phyloP scores from a whole-genome alignment of 2,888 invertebrate species.

The Dryocosmus kuriphilus region DNA sequence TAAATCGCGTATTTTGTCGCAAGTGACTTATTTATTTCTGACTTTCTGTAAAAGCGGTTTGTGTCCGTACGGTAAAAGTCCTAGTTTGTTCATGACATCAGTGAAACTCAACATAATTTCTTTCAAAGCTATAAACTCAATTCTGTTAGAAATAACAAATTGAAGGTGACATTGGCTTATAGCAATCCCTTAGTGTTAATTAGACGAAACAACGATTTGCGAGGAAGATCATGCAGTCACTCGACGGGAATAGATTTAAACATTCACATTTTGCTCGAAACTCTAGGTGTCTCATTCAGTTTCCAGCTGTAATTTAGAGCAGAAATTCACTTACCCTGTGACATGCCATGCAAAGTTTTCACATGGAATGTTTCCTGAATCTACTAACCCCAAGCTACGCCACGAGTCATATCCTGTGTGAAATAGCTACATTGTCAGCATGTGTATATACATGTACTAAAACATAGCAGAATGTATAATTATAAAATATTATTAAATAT shows the following conservation, averaged over 20 bases:
- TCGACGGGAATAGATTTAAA: constrained; percentile 4
- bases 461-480: not conserved
- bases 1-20: not conserved
- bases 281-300: not conserved
- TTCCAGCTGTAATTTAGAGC: constrained; percentile 5
- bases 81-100: not conserved
- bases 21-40: not conserved
- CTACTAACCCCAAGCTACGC: not conserved
- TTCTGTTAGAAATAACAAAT: not conserved
- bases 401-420: not conserved
- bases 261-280: not conserved
- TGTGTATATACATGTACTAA: not conserved
- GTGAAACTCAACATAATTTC: not conserved
- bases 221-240: not conserved
- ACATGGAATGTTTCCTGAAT: constrained; percentile 3
- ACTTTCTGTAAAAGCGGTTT: not conserved
- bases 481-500: too few species aligned
- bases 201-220: not conserved
- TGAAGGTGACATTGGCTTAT: not conserved
- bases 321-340: constrained; percentile 1
- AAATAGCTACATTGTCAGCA: not conserved
- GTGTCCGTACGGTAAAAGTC: not conserved
- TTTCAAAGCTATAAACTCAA: not conserved
- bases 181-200: not conserved
- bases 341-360: constrained; percentile 3